These are phyloP conservation scores for Antigone vipio DNA, from an alignment of 2,113 vertebrate species.

Conservation along the genomic window DNA sequence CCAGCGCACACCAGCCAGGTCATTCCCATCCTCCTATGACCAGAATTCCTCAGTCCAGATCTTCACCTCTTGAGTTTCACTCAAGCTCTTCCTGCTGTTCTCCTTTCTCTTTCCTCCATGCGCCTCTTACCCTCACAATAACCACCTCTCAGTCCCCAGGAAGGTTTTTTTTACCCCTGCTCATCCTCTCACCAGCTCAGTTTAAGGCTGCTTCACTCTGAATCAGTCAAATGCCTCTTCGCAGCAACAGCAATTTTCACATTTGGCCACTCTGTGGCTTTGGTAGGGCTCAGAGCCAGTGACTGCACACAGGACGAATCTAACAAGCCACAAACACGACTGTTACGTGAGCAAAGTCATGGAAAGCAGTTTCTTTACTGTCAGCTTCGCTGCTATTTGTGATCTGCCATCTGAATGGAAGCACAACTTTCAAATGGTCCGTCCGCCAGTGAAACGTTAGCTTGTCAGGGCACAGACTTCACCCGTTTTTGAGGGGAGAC, in stretches of 20 bases:
- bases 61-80: not conserved
- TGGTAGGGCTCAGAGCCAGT: not conserved
- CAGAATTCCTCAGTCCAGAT: not conserved
- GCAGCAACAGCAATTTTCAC: not conserved
- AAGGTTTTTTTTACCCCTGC: not conserved
- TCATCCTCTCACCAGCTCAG: not conserved
- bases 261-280: not conserved
- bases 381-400: not conserved
- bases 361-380: not conserved
- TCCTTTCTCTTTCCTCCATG: not conserved
- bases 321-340: not conserved
- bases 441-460: accelerated
- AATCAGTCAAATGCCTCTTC: not conserved
- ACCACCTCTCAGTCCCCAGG: not conserved
- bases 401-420: not conserved
- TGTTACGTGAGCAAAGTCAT: not conserved
- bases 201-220: not conserved
- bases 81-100: not conserved
- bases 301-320: not conserved
- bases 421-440: no score
- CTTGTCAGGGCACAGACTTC: not conserved
- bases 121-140: not conserved
- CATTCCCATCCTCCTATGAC: not conserved
- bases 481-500: not conserved
- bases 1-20: not conserved